A percentile compares a stretch with the other conserved stretches of the same genome.
Evolutionary conservation across 1,140 invertebrate genomes (phyloP).

Genomic region (Apis dorsata): DNA sequence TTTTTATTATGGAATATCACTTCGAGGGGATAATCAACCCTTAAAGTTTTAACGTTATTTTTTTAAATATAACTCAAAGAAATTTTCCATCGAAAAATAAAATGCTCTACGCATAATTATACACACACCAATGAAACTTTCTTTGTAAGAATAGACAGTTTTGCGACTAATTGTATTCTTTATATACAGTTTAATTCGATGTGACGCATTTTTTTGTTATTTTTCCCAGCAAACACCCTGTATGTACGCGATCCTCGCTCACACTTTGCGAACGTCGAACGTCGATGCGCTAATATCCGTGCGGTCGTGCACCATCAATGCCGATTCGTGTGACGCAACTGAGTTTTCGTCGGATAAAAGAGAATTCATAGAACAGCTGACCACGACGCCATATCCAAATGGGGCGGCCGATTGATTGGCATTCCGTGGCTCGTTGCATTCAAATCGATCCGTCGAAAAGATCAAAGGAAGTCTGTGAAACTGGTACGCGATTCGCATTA

Average conservation of each 20-base stretch:
- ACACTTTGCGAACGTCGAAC: background rate
- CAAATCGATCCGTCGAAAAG: conserved; percentile 46
- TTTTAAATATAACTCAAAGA: too few relatives aligned
- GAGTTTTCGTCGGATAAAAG: conserved; percentile 55
- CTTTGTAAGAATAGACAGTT: too few relatives aligned
- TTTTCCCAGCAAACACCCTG: background rate
- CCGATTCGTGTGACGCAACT: conserved; percentile 46
- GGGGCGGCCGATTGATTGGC: conserved; percentile 43
- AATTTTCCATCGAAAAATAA: too few relatives aligned
- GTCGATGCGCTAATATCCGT: conserved; percentile 44
- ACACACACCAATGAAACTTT: too few relatives aligned
- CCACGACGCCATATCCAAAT: conserved; percentile 47
- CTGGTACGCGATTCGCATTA: conserved; percentile 14
- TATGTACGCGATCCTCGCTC: too few relatives aligned
- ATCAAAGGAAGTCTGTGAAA: conserved; percentile 53
- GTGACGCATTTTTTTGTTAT: too few relatives aligned
- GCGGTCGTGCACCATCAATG: conserved; percentile 37
- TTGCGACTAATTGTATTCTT: too few relatives aligned
- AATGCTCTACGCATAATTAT: too few relatives aligned
- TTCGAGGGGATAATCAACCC: too few relatives aligned
- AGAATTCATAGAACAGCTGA: conserved; percentile 50
- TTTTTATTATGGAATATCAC: too few relatives aligned
- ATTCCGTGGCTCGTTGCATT: conserved; percentile 44
- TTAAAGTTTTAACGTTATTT: too few relatives aligned
- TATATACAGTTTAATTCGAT: too few relatives aligned